Base-by-base conservation (phyloP, 2,888 invertebrate genomes). In the Noctua pronuba region DNA sequence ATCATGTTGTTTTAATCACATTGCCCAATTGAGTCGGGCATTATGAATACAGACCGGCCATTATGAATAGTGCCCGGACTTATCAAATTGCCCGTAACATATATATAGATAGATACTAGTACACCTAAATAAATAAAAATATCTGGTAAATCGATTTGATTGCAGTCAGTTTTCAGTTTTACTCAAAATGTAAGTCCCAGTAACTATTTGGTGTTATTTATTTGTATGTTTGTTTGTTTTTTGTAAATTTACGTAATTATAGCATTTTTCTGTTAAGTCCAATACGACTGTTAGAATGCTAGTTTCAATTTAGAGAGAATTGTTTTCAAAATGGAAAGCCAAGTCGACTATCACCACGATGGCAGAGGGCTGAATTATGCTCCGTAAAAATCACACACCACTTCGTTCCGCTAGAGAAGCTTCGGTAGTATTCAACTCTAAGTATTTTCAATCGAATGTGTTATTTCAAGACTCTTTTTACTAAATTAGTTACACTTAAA, bases 401-500 rank as follows among this genome's bases (percentile, higher is more conserved):
- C 28, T 44, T 16, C 10, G 18, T 6, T 69, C 38, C 28, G 1
- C 4, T 41, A 4, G 28, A 7, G 21, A 1, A 13, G 41, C 49
- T 6, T 58, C 55, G 28, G 28, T 38, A 24, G 46, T 21, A 18
- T 41, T 7, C 7, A 6, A 58, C 16, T 2, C 21, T 13, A 49
- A 28, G 31, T 60, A 28, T 31, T 28, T 58, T n/a, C 46, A 74
- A 49, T 62, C 6, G 6, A 44, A 77, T 55, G 28, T 79, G 55
- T 79, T 46, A 79, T 66, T 79, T 16, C 28, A 21, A 28, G 18
- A n/a, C 7, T 31, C 28, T 58, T 71, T 49, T 73, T 72, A 35
- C 13, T 7, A 46, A 81, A 85, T 83, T 73, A 74, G 83, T 35
- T 35, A 55, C 82, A 85, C 68, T 65, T 64, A 74, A 82, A 73